These are phyloP conservation scores for Melikaiella ostensackeni DNA, from an alignment of 2,888 invertebrate species.

Conservation along the genomic window DNA sequence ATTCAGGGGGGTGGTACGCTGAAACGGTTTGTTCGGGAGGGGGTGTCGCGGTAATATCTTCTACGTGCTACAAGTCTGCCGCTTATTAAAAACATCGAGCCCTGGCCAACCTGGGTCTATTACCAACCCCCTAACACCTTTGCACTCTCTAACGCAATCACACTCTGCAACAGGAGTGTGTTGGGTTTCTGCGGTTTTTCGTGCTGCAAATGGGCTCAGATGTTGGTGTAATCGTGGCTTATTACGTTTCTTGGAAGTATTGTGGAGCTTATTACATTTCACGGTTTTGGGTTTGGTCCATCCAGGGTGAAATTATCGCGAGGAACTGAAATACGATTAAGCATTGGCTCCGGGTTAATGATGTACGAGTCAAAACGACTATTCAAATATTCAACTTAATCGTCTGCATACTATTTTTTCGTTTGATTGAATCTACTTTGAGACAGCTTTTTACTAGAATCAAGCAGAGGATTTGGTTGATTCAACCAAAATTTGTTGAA, in stretches of 20 bases:
- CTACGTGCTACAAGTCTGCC: conserved; percentile 71
- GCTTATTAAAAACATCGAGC: conserved; percentile 75
- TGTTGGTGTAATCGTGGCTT: conserved; percentile 63
- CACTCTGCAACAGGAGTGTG: conserved; percentile 50
- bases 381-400: too few species aligned
- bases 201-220: conserved; percentile 52
- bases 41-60: conserved; percentile 70
- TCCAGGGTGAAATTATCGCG: conserved; percentile 24
- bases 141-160: conserved; percentile 53
- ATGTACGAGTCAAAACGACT: conserved; percentile 40
- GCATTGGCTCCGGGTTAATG: conserved; percentile 18
- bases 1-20: conserved; percentile 53
- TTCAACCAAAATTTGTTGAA: too few species aligned
- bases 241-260: conserved; percentile 61
- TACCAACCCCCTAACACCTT: conserved; percentile 46
- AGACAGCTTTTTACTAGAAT: too few species aligned
- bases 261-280: conserved; percentile 63
- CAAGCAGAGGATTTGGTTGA: too few species aligned
- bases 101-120: conserved; percentile 54
- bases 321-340: conserved; percentile 2
- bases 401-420: too few species aligned
- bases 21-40: conserved; percentile 55
- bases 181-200: conserved; percentile 49
- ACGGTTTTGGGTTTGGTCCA: conserved; percentile 53
- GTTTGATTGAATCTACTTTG: too few species aligned